Conservation (phyloP, 2,113 vertebrate genomes). For the Anolis sagrei region DNA sequence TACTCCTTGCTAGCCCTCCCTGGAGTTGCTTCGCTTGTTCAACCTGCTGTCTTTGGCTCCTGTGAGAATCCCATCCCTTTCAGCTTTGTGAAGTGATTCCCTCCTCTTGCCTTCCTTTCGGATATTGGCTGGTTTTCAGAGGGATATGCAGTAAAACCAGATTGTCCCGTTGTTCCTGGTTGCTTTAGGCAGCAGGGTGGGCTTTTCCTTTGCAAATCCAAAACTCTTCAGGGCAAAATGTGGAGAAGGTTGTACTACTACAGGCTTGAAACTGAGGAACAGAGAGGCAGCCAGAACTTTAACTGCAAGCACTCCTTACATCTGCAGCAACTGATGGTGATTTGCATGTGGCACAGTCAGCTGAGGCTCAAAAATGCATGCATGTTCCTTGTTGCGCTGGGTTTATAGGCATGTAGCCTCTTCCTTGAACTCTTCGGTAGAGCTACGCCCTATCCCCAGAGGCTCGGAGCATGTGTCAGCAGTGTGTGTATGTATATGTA, state of each 20-base stretch:
- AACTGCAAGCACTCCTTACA: neutral
- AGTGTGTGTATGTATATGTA: neutral
- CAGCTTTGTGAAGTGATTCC: neutral
- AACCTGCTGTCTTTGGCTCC: neutral
- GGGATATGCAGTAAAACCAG: neutral
- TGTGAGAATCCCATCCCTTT: neutral
- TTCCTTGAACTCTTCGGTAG: conserved; percentile 15
- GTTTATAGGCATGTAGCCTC: neutral
- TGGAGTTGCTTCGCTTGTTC: conserved; percentile 15
- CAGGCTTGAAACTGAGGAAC: neutral
- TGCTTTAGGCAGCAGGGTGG: neutral
- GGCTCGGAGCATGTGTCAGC: conserved; percentile 8
- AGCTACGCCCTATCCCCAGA: conserved; percentile 16
- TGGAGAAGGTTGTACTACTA: neutral
- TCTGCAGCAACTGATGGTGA: neutral
- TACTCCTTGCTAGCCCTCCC: neutral
- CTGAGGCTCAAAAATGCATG: neutral
- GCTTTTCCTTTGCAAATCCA: neutral
- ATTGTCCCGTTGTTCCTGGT: neutral
- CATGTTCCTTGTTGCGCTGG: neutral
- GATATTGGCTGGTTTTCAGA: neutral
- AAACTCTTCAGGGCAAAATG: neutral
- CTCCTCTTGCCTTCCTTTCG: neutral
- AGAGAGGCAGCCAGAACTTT: neutral
- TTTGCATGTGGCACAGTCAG: neutral